phyloP scores from a whole-genome alignment of 2,113 vertebrate genomes.

The Ailuropoda melanoleuca region DNA sequence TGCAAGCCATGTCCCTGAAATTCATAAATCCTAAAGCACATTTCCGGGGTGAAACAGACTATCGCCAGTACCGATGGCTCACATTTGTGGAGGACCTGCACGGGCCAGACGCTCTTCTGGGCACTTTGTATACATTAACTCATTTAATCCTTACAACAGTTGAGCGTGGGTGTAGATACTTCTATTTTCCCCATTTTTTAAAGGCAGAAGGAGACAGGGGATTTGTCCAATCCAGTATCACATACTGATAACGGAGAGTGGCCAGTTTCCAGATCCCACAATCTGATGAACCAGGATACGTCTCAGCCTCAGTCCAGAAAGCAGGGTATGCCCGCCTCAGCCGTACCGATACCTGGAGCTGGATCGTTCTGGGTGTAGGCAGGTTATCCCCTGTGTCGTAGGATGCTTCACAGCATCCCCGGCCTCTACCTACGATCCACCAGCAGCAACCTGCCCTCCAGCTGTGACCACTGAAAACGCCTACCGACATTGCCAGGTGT shows the following conservation, averaged over 20 bases:
- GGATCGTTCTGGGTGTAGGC: no score
- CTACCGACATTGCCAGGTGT: not conserved
- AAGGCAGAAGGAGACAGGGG: not conserved
- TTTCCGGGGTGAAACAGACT: not conserved
- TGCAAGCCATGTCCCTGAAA: not conserved
- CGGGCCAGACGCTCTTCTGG: not conserved
- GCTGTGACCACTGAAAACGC: not conserved
- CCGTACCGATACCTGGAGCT: not conserved
- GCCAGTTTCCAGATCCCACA: not conserved
- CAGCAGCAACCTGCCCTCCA: not conserved
- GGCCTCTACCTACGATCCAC: not conserved
- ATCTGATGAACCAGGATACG: not conserved
- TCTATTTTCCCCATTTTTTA: not conserved
- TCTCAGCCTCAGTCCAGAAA: not conserved
- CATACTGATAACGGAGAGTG: not conserved
- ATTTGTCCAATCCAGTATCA: not conserved
- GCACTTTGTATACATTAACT: not conserved
- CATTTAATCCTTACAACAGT: not conserved
- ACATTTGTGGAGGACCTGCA: not conserved
- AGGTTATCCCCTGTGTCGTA: no score
- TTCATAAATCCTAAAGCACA: not conserved
- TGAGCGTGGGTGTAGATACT: not conserved
- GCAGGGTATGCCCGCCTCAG: not conserved
- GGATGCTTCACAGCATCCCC: not conserved
- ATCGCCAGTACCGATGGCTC: not conserved